These are phyloP conservation scores for Neopelma chrysocephalum DNA, from an alignment of 2,797 vertebrate genomes.

Conservation along the genomic window DNA sequence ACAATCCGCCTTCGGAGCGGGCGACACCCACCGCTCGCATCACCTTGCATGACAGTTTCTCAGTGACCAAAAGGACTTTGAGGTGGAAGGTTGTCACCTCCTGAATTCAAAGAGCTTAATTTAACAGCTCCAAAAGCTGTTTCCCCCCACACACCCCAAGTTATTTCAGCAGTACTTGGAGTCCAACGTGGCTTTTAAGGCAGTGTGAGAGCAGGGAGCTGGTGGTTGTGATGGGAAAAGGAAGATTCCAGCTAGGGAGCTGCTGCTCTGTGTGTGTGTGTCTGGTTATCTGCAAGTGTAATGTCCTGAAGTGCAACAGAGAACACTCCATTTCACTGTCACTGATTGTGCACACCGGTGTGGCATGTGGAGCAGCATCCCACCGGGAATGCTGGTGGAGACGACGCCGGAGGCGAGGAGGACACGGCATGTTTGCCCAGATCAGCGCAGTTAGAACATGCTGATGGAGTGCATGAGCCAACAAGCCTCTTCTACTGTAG, in stretches of 20 bases:
- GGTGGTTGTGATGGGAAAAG: background rate
- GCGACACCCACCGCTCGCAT: conserved; percentile 33
- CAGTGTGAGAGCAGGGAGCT: conserved; percentile 1
- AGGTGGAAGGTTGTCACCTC: conserved; percentile 46
- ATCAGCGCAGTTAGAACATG: background rate
- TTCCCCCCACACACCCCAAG: background rate
- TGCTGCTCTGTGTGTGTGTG: conserved; percentile 1
- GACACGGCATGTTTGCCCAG: conserved; percentile 5
- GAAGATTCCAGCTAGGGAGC: background rate
- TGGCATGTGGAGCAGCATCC: background rate
- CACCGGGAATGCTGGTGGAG: background rate
- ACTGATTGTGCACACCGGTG: background rate
- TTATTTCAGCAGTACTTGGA: background rate
- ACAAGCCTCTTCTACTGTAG: conserved; percentile 27
- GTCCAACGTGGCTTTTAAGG: background rate
- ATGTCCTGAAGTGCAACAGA: background rate
- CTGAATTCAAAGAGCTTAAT: background rate
- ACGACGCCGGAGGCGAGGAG: background rate
- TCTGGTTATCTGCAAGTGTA: background rate
- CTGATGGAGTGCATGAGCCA: conserved; percentile 21
- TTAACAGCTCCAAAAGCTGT: background rate
- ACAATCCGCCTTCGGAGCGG: conserved; percentile 15
- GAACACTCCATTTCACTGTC: background rate
- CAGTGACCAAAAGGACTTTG: background rate
- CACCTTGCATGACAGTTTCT: conserved; percentile 78